Evolutionary conservation across 2,113 vertebrate genomes (phyloP).

Genomic region (Zosterops borbonicus): DNA sequence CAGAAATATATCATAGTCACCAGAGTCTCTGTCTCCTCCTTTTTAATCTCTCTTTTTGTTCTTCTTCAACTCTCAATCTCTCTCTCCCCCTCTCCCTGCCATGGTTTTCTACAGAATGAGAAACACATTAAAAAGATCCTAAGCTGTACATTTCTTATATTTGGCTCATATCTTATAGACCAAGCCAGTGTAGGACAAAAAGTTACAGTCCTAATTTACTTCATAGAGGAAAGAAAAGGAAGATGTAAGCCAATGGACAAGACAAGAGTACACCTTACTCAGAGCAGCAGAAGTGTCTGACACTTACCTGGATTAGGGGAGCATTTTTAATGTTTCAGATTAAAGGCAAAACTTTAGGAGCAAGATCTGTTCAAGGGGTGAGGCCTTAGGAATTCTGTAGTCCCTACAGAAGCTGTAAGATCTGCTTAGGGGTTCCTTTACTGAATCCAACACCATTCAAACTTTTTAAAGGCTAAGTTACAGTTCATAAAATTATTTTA

Average conservation of each 20-base stretch:
- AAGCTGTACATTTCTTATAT: neutral
- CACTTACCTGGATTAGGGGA: neutral
- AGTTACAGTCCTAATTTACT: neutral
- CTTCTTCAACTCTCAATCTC: neutral
- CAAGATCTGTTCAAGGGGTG: neutral
- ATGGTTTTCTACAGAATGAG: neutral
- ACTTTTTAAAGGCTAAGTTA: neutral
- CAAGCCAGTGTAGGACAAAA: neutral
- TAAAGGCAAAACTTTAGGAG: neutral
- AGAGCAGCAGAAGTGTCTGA: neutral
- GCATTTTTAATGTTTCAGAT: neutral
- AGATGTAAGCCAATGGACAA: neutral
- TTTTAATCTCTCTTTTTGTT: neutral
- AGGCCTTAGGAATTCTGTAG: neutral
- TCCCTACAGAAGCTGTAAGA: neutral
- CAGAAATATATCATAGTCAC: neutral
- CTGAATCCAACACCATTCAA: neutral
- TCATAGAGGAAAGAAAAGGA: neutral
- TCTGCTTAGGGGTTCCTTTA: neutral
- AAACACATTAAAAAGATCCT: neutral
- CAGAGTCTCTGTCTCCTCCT: neutral
- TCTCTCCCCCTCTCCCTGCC: no score
- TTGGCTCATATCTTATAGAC: neutral
- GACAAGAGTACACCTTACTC: neutral
- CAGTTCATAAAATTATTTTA: neutral